Evolutionary conservation across 2,888 invertebrate genomes (phyloP), one percentile per base, ranked within the genome.

Genomic region (Parelbella ahira): DNA sequence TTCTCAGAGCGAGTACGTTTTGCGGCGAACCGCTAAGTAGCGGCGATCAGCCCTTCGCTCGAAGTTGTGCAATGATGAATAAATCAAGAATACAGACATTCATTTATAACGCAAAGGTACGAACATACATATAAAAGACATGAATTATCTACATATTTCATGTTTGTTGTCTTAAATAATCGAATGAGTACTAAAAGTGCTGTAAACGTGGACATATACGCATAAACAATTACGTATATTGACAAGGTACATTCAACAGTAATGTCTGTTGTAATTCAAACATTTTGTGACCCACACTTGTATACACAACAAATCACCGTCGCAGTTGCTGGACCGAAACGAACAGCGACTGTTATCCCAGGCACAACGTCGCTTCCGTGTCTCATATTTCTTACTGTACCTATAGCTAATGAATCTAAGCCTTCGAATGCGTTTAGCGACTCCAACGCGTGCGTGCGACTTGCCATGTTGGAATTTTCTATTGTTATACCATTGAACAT

Each of bases 21-120:
- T 77, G 79, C 57, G 76, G 79, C 50, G 24, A 65, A 73, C 78
- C 79, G 52, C 76, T 72, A 75, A 77, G 60, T 58, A 63, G 60
- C 56, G 63, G 61, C 56, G 51, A 54, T 57, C 55, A 50, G 32
- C 23, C 34, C 64, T 61, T 53, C 43, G 47, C 50, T 56, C 56
- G 51, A 60, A 63, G 65, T 71, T 65, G 62, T 58, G 58, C 63
- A 43, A 43, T 43, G 12, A 29, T 20, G 28, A 21, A 23, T 30
- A 30, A 27, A 20, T 29, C 33, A 29, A 29, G 34, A 42, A 28
- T 32, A 33, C 23, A 36, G 23, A 20, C 24, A 37, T 37, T 18
- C 28, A 28, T 28, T 36, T 12, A 19, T 24, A 20, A 11, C 21
- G 3, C 18, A 21, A 24, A 1, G n/a, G n/a, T n/a, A n/a, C n/a